These are phyloP conservation scores for Operophtera brumata DNA, from an alignment of 2,888 invertebrate genomes.

Conservation along the genomic window DNA sequence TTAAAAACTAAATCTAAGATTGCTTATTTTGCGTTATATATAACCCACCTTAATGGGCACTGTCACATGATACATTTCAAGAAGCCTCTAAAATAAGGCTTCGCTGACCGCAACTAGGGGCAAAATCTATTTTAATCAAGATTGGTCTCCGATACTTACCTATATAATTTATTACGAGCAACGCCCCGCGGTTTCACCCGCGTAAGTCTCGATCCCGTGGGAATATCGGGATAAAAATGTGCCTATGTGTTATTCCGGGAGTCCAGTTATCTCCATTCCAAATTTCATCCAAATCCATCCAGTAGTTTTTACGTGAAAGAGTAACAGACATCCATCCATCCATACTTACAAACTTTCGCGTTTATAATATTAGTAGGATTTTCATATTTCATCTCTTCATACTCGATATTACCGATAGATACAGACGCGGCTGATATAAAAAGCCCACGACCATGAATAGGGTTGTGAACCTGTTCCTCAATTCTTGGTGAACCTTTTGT, in stretches of 20 bases:
- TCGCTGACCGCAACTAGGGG: slow-evolving; percentile 60
- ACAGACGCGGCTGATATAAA: slow-evolving; percentile 38
- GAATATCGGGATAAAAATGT: too few species aligned
- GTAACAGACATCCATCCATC: too few species aligned
- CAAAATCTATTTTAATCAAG: slow-evolving; percentile 29
- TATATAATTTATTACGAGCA: too few species aligned
- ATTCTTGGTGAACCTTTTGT: slow-evolving; percentile 45
- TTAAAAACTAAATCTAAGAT: too few species aligned
- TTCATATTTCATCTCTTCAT: slow-evolving; percentile 39
- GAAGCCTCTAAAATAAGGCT: slow-evolving; percentile 46
- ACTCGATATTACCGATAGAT: slow-evolving; percentile 30
- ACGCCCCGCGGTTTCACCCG: too few species aligned
- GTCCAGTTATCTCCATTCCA: too few species aligned
- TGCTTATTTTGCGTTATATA: too few species aligned
- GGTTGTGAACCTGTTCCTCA: slow-evolving; percentile 56
- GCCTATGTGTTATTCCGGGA: too few species aligned
- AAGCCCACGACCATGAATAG: slow-evolving; percentile 41
- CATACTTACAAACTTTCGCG: neutral
- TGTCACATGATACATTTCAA: neutral
- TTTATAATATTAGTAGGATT: neutral
- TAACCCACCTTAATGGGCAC: too few species aligned
- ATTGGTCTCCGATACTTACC: slow-evolving; percentile 31
- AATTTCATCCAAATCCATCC: too few species aligned
- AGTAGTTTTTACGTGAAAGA: too few species aligned
- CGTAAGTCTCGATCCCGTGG: too few species aligned